Conservation (phyloP, 1,140 invertebrate genomes). For the Drosophila gunungcola region DNA sequence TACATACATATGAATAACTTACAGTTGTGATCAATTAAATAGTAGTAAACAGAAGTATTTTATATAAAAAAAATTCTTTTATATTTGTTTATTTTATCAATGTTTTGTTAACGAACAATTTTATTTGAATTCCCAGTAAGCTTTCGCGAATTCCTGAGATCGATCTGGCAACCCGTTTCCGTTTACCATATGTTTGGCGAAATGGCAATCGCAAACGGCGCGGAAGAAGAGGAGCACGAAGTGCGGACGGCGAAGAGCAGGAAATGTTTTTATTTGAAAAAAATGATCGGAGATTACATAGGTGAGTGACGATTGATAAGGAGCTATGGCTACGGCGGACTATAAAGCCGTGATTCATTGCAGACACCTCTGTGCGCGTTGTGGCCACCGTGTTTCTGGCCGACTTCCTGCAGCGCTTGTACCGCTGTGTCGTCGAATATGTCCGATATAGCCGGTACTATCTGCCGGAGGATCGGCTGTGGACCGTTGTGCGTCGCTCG, state of each 20-base stretch:
- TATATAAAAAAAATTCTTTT: no score
- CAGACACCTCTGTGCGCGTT: constrained; percentile 51
- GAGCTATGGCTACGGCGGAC: no score
- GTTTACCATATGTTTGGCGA: not conserved
- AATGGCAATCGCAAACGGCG: constrained; percentile 26
- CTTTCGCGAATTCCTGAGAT: not conserved
- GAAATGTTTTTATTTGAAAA: constrained; percentile 30
- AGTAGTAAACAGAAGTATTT: no score
- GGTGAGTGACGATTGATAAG: constrained; percentile 22
- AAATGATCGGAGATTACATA: constrained; percentile 35
- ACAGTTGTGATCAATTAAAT: no score
- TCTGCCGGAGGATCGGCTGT: constrained; percentile 35
- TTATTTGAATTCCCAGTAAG: not conserved
- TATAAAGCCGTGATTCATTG: constrained; percentile 2
- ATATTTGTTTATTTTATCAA: no score
- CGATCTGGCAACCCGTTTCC: constrained; percentile 19
- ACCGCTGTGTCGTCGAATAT: constrained; percentile 29
- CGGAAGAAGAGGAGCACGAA: not conserved
- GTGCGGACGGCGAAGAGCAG: not conserved
- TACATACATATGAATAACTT: no score
- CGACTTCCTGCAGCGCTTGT: constrained; percentile 40
- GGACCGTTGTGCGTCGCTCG: constrained; percentile 37
- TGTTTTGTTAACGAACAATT: not conserved
- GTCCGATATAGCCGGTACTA: constrained; percentile 27
- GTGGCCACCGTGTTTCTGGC: constrained; percentile 29